These are phyloP conservation scores for Chymomyza fuscimana DNA, from an alignment of 2,888 invertebrate genomes.

Conservation along the genomic window DNA sequence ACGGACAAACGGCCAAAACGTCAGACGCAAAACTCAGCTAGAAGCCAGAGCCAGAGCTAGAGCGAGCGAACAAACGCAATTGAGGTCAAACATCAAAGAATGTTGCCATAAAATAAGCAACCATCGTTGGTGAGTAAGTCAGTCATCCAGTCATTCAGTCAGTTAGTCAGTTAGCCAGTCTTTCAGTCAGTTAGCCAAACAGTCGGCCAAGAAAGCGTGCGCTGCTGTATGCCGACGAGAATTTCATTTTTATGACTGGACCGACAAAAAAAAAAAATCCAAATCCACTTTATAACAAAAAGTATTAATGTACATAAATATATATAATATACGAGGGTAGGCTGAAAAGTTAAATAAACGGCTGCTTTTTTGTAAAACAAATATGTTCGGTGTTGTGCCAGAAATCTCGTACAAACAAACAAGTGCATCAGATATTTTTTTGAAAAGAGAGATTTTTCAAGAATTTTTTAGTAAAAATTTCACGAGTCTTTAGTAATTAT, in stretches of 20 bases:
- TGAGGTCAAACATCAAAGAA: slow-evolving; percentile 75
- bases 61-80: slow-evolving; percentile 69
- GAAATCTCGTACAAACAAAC: slow-evolving; percentile 1
- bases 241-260: slow-evolving; percentile 70
- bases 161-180: background rate
- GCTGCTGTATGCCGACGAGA: slow-evolving; percentile 40
- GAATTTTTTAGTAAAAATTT: too few species aligned
- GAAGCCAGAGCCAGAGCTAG: slow-evolving; percentile 1
- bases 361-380: too few species aligned
- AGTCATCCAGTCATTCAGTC: slow-evolving; percentile 23
- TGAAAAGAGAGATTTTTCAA: too few species aligned
- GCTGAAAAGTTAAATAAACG: too few species aligned
- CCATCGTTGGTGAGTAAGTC: slow-evolving; percentile 24
- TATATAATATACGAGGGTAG: too few species aligned
- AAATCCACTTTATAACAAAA: slow-evolving; percentile 30
- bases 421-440: too few species aligned
- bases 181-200: too few species aligned
- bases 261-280: slow-evolving; percentile 37
- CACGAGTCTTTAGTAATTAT: too few species aligned
- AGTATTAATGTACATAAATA: slow-evolving; percentile 17
- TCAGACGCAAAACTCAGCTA: slow-evolving; percentile 31
- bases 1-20: slow-evolving; percentile 54
- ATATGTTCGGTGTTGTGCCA: too few species aligned
- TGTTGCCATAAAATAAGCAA: slow-evolving; percentile 75
- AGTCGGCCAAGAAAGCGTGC: slow-evolving; percentile 59